Percentiles rank a stretch among this genome's conserved stretches.
Conservation (phyloP, 2,113 vertebrate species). For the Sphaerodactylus townsendi region DNA sequence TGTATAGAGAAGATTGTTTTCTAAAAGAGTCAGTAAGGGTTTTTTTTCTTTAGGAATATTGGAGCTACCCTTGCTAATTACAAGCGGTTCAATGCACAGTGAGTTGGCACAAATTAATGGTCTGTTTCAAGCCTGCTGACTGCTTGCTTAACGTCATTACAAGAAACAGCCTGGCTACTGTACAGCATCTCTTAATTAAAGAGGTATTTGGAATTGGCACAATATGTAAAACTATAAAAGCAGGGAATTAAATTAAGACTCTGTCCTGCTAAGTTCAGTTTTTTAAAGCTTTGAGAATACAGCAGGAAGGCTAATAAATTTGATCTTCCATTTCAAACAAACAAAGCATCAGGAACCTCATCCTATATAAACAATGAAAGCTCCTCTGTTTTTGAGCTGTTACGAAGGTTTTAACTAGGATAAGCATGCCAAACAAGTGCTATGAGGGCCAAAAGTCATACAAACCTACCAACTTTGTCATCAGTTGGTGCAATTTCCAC, state of each 20-base stretch:
- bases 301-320: conserved; percentile 10
- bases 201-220: conserved; percentile 31
- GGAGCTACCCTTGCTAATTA: conserved; percentile 2
- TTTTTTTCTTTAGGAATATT: neutral
- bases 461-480: neutral
- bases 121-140: conserved; percentile 15
- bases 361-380: neutral
- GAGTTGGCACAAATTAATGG: conserved; percentile 30
- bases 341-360: conserved; percentile 3
- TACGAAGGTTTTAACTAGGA: neutral
- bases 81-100: conserved; percentile 11
- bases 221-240: conserved; percentile 20
- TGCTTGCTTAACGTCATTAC: conserved; percentile 29
- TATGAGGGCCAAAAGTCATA: neutral
- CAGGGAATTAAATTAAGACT: conserved; percentile 19
- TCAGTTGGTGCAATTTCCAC: neutral
- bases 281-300: neutral
- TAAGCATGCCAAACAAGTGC: neutral
- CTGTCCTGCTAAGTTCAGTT: conserved; percentile 14
- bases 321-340: conserved; percentile 10
- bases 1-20: neutral
- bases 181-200: conserved; percentile 32
- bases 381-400: neutral
- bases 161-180: conserved; percentile 18
- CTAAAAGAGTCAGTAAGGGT: neutral